These are phyloP conservation scores for Myotis vivesi DNA, from an alignment of 2,797 vertebrate species.

Conservation along the genomic window DNA sequence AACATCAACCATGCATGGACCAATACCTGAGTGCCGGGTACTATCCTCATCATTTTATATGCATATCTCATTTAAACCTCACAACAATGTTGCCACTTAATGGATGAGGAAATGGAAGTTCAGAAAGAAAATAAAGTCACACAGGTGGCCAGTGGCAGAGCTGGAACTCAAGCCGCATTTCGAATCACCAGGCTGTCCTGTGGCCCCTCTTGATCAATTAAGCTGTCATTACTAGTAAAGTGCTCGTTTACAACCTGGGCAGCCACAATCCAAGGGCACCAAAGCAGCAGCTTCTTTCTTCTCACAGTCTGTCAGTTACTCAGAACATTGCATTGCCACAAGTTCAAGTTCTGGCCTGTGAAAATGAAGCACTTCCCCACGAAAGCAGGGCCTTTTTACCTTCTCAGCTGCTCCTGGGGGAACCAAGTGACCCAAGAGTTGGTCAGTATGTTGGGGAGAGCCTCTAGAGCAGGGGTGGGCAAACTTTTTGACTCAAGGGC, in stretches of 20 bases:
- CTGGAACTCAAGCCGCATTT: neutral
- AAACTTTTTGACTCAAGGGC: too few species aligned
- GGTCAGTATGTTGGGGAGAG: neutral
- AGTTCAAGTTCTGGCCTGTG: neutral
- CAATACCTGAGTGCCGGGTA: neutral
- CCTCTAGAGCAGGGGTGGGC: too few species aligned
- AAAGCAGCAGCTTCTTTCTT: neutral
- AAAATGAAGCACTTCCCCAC: neutral
- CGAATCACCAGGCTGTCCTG: neutral
- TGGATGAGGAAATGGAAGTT: neutral
- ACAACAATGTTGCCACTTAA: neutral
- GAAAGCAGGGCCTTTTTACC: neutral
- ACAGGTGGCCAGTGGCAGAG: neutral
- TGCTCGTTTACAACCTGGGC: neutral
- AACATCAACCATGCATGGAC: neutral
- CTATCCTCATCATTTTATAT: neutral
- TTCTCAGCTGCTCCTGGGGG: neutral
- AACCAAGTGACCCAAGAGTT: neutral
- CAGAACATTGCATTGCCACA: neutral
- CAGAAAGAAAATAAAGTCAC: neutral
- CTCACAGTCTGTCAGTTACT: neutral
- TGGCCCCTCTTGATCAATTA: neutral
- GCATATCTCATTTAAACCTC: neutral
- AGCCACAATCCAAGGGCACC: neutral
- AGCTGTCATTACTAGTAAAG: neutral